A percentile compares a stretch with the other conserved stretches of the same genome.
Conservation (phyloP, 1,140 invertebrate species). For the Ceratitis capitata region DNA sequence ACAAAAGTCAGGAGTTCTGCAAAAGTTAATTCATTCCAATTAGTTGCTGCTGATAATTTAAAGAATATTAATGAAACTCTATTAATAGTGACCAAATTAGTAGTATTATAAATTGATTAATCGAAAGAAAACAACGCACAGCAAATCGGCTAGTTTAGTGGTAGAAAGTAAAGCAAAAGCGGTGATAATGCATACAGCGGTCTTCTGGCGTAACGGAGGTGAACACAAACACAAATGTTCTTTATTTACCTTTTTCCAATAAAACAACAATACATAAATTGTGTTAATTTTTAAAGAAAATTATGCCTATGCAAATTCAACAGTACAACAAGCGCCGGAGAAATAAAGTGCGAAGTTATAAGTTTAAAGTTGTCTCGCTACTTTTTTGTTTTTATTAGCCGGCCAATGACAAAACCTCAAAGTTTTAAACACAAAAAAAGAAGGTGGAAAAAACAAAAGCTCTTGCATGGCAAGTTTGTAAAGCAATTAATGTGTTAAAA, state of each 20-base stretch:
- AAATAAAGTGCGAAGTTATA: not conserved
- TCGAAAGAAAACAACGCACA: not conserved
- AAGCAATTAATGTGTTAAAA: too few relatives aligned
- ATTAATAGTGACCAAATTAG: not conserved
- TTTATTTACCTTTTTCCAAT: conserved; percentile 25
- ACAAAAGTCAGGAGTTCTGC: not conserved
- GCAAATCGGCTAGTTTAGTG: not conserved
- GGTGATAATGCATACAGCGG: conserved; percentile 61
- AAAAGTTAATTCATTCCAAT: not conserved
- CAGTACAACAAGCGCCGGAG: not conserved
- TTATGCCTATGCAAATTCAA: not conserved
- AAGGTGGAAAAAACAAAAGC: too few relatives aligned
- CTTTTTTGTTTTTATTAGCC: not conserved
- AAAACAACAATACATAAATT: not conserved
- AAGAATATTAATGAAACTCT: not conserved
- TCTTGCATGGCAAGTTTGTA: too few relatives aligned
- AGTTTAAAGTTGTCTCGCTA: not conserved
- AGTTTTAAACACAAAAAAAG: not conserved
- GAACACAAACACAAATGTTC: conserved; percentile 3
- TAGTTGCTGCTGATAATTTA: not conserved
- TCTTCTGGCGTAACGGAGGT: conserved; percentile 65
- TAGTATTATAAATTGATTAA: not conserved
- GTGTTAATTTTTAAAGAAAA: not conserved
- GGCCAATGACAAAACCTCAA: not conserved
- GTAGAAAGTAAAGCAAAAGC: not conserved